These are phyloP conservation scores for Valencia hispanica DNA, from an alignment of 2,797 vertebrate species.

Conservation along the genomic window DNA sequence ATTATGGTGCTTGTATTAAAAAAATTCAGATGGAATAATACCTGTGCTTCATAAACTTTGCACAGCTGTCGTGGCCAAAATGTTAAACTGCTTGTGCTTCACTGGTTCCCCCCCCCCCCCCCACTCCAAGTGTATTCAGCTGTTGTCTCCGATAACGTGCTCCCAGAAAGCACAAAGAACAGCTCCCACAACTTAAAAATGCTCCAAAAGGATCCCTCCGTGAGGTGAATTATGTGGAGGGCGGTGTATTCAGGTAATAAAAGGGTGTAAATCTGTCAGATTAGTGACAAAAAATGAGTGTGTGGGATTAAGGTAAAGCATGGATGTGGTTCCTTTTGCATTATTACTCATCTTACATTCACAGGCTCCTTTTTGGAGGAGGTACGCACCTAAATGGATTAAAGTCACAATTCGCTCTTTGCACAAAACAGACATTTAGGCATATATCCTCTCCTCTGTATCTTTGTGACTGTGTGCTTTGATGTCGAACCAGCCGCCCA, in stretches of 20 bases:
- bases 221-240: constrained; percentile 67
- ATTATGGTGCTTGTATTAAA: constrained; percentile 52
- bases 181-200: constrained; percentile 54
- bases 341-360: constrained; percentile 74
- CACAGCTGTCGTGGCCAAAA: constrained; percentile 24
- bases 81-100: constrained; percentile 31
- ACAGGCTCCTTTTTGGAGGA: constrained; percentile 63
- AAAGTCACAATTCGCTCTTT: constrained; percentile 70
- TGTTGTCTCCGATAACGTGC: constrained; percentile 59
- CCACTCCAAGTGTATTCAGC: constrained; percentile 50
- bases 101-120: too few species aligned
- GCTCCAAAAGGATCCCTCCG: constrained; percentile 56
- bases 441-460: constrained; percentile 66
- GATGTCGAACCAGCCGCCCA: constrained; percentile 77
- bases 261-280: constrained; percentile 76
- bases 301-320: constrained; percentile 76
- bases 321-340: constrained; percentile 60
- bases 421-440: constrained; percentile 71
- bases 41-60: constrained; percentile 49
- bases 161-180: constrained; percentile 53
- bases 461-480: constrained; percentile 68
- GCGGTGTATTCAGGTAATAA: constrained; percentile 72
- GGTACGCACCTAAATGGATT: constrained; percentile 75
- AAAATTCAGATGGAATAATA: constrained; percentile 47
- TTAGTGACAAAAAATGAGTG: constrained; percentile 70